Evolutionary conservation across 2,888 invertebrate genomes (phyloP).

Genomic region (Eristalis intricaria): DNA sequence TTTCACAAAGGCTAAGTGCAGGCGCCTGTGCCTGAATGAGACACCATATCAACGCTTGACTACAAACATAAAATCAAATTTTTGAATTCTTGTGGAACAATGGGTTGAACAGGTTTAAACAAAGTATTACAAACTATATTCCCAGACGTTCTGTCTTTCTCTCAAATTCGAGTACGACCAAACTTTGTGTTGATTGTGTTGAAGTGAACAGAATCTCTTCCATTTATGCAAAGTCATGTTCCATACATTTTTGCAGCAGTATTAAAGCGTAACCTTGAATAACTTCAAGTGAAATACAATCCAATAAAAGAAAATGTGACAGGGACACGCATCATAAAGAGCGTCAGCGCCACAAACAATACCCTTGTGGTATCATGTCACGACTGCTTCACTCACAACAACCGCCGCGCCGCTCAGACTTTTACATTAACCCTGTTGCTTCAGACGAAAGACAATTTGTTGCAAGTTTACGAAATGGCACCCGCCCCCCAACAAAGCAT

Average conservation of each 20-base stretch:
- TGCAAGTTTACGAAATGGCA: slow-evolving; percentile 4
- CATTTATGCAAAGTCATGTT: background rate
- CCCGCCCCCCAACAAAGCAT: background rate
- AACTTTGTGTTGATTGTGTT: too few relatives aligned
- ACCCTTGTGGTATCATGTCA: background rate
- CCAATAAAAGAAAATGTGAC: background rate
- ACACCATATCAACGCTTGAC: too few relatives aligned
- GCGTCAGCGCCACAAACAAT: background rate
- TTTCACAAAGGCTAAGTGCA: too few relatives aligned
- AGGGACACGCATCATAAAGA: background rate
- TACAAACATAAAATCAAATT: too few relatives aligned
- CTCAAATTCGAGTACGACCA: too few relatives aligned
- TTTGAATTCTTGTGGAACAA: too few relatives aligned
- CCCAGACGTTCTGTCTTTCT: too few relatives aligned
- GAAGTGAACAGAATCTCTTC: background rate
- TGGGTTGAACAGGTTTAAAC: too few relatives aligned
- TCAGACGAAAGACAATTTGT: slow-evolving; percentile 1
- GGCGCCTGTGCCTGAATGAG: too few relatives aligned
- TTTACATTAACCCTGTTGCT: background rate
- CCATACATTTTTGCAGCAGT: background rate
- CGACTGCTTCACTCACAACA: background rate
- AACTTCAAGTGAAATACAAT: background rate
- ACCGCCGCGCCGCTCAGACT: background rate
- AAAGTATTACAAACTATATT: too few relatives aligned
- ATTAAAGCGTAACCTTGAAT: background rate